Percentiles rank a stretch among this genome's conserved stretches.
Conservation (phyloP, 2,113 vertebrate species). For the Thomomys bottae region DNA sequence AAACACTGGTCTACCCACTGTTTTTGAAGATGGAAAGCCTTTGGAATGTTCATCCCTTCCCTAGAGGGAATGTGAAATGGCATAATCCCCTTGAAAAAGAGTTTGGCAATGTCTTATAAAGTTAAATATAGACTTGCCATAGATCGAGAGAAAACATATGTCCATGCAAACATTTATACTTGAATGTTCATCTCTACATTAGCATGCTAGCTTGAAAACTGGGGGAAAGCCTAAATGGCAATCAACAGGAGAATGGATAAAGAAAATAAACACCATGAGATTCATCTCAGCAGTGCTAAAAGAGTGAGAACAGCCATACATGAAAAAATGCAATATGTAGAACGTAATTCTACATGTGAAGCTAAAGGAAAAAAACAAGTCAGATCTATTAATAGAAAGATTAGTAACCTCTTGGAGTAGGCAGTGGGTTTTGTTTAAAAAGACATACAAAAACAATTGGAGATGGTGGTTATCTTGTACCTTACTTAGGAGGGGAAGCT, state of each 20-base stretch:
- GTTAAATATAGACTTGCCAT: constrained; percentile 13
- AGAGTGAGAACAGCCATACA: not conserved
- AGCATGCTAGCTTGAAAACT: not conserved
- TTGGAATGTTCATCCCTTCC: not conserved
- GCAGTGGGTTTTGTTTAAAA: not conserved
- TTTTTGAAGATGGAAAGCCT: not conserved
- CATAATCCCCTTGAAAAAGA: not conserved
- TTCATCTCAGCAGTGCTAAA: not conserved
- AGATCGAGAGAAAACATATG: constrained; percentile 38
- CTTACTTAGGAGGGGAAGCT: too few relatives aligned
- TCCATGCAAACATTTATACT: constrained; percentile 16
- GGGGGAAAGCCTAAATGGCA: not conserved
- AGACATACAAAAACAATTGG: not conserved
- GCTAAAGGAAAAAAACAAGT: not conserved
- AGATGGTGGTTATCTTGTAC: not conserved
- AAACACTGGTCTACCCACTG: not conserved
- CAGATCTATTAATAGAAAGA: not conserved
- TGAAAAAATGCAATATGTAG: not conserved
- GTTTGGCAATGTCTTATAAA: constrained; percentile 46
- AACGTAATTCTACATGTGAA: not conserved
- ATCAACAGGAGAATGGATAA: not conserved
- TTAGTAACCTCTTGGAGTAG: not conserved
- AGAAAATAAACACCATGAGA: not conserved
- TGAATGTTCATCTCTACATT: constrained; percentile 29
- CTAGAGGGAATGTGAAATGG: not conserved